Percentiles rank a stretch among this genome's conserved stretches.
These are phyloP conservation scores for Drosophila neocordata DNA, from an alignment of 1,140 invertebrate genomes.

Conservation along the genomic window DNA sequence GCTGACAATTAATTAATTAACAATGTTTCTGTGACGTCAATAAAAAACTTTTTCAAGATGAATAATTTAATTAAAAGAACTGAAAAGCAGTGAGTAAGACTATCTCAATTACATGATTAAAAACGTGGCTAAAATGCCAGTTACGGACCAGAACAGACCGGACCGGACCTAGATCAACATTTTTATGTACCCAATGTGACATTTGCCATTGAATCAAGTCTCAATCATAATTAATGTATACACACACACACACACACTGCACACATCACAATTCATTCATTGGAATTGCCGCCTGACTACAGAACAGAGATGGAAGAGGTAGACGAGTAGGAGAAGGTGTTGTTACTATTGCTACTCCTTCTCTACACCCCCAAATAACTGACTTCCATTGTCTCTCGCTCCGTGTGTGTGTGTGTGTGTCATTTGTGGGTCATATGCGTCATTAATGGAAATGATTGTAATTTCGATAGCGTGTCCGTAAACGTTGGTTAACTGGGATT, in stretches of 20 bases:
- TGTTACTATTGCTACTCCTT: too few relatives aligned
- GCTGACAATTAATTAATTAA: slow-evolving; percentile 36
- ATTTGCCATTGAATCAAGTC: slow-evolving; percentile 1
- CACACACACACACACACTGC: neutral
- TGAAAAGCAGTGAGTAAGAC: neutral
- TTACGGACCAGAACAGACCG: too few relatives aligned
- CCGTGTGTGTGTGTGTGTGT: too few relatives aligned
- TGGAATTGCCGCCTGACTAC: neutral
- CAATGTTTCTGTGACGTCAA: neutral
- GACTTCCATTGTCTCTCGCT: slow-evolving; percentile 6
- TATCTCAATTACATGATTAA: neutral
- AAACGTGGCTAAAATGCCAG: neutral
- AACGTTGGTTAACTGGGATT: slow-evolving; percentile 14
- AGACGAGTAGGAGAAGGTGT: neutral
- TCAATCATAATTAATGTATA: slow-evolving; percentile 25
- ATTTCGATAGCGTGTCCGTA: slow-evolving; percentile 45
- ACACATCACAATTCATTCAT: neutral
- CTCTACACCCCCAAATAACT: neutral
- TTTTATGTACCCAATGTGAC: slow-evolving; percentile 3
- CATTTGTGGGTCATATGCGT: slow-evolving; percentile 26
- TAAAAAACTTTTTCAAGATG: slow-evolving; percentile 6
- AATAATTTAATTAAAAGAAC: neutral
- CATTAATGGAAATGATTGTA: slow-evolving; percentile 47
- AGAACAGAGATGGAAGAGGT: neutral
- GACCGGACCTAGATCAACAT: slow-evolving; percentile 53